Percentiles rank a stretch among this genome's conserved stretches.
phyloP scores from a whole-genome alignment of 2,888 invertebrate genomes.

The Perizoma flavofasciatum region DNA sequence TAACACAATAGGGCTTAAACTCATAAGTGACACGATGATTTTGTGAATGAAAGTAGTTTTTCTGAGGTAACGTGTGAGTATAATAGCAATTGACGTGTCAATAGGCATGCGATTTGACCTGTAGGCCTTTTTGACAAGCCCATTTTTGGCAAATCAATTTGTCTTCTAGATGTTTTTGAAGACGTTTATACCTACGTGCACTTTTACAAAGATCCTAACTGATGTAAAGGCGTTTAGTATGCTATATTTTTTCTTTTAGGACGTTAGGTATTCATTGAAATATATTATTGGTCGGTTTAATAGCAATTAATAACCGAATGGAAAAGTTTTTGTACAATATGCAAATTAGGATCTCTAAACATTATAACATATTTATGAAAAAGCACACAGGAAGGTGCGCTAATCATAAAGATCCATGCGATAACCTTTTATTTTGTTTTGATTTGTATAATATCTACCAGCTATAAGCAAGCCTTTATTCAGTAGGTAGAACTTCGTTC shows the following conservation, averaged over 20 bases:
- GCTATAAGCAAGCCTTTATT: too few relatives aligned
- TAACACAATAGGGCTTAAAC: constrained; percentile 56
- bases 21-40: constrained; percentile 48
- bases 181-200: not conserved
- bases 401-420: not conserved
- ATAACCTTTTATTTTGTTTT: not conserved
- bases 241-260: too few relatives aligned
- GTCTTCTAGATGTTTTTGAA: constrained; percentile 8
- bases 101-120: constrained; percentile 26
- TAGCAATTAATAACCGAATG: not conserved
- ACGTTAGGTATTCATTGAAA: too few relatives aligned
- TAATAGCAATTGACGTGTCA: constrained; percentile 31
- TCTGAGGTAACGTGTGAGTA: constrained; percentile 24
- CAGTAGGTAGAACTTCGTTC: too few relatives aligned
- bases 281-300: not conserved
- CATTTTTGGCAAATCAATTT: constrained; percentile 14
- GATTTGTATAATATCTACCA: not conserved
- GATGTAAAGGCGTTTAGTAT: too few relatives aligned
- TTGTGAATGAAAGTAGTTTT: constrained; percentile 50
- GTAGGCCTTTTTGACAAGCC: constrained; percentile 21
- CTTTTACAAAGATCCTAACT: not conserved
- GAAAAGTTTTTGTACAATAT: constrained; percentile 20
- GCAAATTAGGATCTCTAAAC: constrained; percentile 11
- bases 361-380: not conserved
- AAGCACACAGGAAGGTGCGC: not conserved